These are phyloP conservation scores for Acleris emargana DNA, from an alignment of 2,888 invertebrate genomes.

Conservation along the genomic window DNA sequence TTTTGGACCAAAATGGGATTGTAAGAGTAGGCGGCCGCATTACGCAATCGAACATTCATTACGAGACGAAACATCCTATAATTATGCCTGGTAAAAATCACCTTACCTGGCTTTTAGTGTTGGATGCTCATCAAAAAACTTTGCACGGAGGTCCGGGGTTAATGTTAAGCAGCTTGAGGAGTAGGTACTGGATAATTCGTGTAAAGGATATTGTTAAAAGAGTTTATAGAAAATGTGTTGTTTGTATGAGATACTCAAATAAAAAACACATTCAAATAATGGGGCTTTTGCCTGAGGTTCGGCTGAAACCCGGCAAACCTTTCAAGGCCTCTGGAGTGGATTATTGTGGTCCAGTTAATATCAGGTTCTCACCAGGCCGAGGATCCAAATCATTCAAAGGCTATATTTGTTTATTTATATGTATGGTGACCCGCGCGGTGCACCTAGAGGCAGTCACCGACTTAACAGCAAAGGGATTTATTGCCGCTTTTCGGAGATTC, in stretches of 20 bases:
- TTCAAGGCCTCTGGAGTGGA: conserved; percentile 34
- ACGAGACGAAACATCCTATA: too few species aligned
- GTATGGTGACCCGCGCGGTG: too few species aligned
- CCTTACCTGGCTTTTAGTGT: conserved; percentile 35
- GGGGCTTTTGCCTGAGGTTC: conserved; percentile 36
- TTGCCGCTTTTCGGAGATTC: too few species aligned
- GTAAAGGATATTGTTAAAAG: conserved; percentile 27
- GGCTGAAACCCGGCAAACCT: conserved; percentile 39
- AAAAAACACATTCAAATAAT: conserved; percentile 8
- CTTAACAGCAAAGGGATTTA: too few species aligned
- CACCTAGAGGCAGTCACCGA: too few species aligned
- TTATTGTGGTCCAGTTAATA: too few species aligned
- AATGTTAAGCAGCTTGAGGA: conserved; percentile 37
- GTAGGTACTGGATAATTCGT: conserved; percentile 35
- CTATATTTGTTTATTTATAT: too few species aligned
- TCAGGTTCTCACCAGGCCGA: too few species aligned
- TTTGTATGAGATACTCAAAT: conserved; percentile 16
- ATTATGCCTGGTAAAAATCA: conserved; percentile 7
- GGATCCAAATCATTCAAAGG: too few species aligned
- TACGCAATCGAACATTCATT: too few species aligned
- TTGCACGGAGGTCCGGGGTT: conserved; percentile 41
- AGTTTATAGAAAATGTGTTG: conserved; percentile 15
- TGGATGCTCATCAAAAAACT: conserved; percentile 38
- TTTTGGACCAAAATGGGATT: too few species aligned
- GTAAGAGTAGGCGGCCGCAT: too few species aligned